Base-by-base conservation (phyloP, 2,113 vertebrate genomes). In the Danionella cerebrum region DNA sequence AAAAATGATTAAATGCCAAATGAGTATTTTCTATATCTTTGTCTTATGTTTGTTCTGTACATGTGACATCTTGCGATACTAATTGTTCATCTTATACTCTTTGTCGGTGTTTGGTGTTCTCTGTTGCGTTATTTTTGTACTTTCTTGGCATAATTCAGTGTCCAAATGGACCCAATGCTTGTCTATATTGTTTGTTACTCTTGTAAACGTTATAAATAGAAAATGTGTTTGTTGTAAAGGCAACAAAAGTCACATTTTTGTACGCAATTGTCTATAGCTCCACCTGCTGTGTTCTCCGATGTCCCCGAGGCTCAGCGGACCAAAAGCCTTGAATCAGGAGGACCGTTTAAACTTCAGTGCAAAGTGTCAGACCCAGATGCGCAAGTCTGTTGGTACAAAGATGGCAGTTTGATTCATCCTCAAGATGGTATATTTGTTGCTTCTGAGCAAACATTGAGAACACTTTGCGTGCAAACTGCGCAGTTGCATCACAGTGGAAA, bases 371-470 rank as follows among this genome's bases (percentile, higher is more conserved):
- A 88, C 21, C 60, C 83, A 1, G 69, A 70, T 10, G 72, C 82
- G 70, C 75, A 68, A 14, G 86, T 88, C 5, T 19, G 72, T 65
- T 90, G 89, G 89, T 83, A 73, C 72, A 88, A 88, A 73, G 86
- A 91, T 3, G 86, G 80, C 24, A 62, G 51, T 21, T 47, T 85
- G 52, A 65, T 90, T 45, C 77, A 64, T 9, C 74, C 81, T 38
- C 75, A 80, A 58, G 62, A 68, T 60, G 81, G 80, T 60, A 38
- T 80, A 58, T 76, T 82, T 6, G 64, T 82, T 68, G 76, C 76
- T 52, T 80, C 82, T 48, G 79, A 87, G 10, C 84, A 80, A 69
- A 75, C 78, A 38, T 71, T 59, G 18, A 81, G 79, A 73, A 84
- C 65, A 7, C 70, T 89, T 2, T 35, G 69, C 60, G 81, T 89